Evolutionary conservation across 2,113 vertebrate genomes (phyloP).

Genomic region (Etheostoma spectabile): DNA sequence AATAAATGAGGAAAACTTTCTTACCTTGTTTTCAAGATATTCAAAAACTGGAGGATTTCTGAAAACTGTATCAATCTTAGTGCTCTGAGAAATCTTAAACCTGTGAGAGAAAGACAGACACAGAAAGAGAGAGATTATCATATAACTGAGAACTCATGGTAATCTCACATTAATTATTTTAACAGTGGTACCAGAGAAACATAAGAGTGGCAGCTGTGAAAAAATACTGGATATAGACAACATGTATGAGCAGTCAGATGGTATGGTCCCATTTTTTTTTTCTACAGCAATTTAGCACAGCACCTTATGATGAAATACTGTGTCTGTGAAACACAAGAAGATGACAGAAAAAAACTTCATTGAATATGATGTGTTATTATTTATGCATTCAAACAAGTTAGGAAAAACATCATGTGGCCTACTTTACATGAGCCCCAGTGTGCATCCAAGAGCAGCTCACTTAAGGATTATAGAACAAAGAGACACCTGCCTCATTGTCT

Average conservation of each 20-base stretch:
- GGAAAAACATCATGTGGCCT: conserved; percentile 43
- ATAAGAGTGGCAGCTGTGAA: not conserved
- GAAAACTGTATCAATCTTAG: conserved; percentile 99
- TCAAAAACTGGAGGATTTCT: conserved; percentile 99
- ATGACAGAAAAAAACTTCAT: conserved; percentile 14
- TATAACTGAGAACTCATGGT: not conserved
- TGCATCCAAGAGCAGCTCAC: conserved; percentile 47
- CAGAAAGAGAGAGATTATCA: not conserved
- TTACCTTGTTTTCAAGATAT: conserved; percentile 99
- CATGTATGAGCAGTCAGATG: not conserved
- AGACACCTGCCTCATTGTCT: conserved; percentile 66
- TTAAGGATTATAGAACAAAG: conserved; percentile 72
- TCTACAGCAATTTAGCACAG: not conserved
- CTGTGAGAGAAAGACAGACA: conserved; percentile 76
- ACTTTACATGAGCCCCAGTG: conserved; percentile 41
- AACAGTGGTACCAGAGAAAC: not conserved
- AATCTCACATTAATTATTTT: not conserved
- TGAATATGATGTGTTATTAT: conserved; percentile 41
- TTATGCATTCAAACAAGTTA: conserved; percentile 47
- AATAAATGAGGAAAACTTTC: conserved; percentile 34
- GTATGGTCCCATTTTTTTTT: not conserved
- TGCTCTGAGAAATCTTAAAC: conserved; percentile 98
- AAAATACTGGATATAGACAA: not conserved
- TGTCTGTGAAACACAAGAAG: conserved; percentile 11
- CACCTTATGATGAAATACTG: not conserved